These are phyloP conservation scores for Neodiprion lecontei DNA, from an alignment of 1,140 invertebrate genomes.

Conservation along the genomic window DNA sequence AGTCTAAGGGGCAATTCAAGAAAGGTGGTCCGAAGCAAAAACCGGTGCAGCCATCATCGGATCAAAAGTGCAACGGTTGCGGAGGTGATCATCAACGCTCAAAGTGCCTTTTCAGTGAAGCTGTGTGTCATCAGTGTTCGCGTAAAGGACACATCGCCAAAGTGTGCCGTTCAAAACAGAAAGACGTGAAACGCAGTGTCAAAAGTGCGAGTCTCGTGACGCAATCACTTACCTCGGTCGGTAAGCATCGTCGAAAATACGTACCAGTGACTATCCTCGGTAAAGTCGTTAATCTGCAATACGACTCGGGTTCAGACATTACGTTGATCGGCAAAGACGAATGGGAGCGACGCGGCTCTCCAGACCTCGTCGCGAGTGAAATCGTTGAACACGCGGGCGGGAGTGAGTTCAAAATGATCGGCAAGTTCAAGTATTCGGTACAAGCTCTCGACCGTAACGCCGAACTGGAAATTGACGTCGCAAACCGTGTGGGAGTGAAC, in stretches of 20 bases:
- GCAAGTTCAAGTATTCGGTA: not conserved
- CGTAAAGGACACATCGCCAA: slow-evolving; percentile 32
- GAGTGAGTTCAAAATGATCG: not conserved
- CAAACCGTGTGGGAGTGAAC: not conserved
- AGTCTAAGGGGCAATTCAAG: slow-evolving; percentile 1
- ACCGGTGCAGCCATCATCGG: slow-evolving; percentile 1
- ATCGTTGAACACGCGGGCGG: slow-evolving; percentile 1
- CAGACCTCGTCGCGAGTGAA: slow-evolving; percentile 8
- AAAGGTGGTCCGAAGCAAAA: not conserved
- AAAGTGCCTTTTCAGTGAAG: slow-evolving; percentile 25
- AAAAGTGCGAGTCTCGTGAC: slow-evolving; percentile 8
- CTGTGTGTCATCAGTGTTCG: slow-evolving; percentile 28
- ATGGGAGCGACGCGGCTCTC: slow-evolving; percentile 15
- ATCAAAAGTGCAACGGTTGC: slow-evolving; percentile 26
- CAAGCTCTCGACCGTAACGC: not conserved
- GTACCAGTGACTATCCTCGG: slow-evolving; percentile 16
- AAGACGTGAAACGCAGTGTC: slow-evolving; percentile 6
- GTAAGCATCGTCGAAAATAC: not conserved
- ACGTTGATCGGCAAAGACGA: slow-evolving; percentile 25
- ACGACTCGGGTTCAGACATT: slow-evolving; percentile 27
- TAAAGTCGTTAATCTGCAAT: slow-evolving; percentile 26
- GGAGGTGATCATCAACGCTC: slow-evolving; percentile 25
- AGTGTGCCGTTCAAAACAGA: slow-evolving; percentile 27
- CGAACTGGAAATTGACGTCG: not conserved
- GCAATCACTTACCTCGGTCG: slow-evolving; percentile 7